Evolutionary conservation across 2,888 invertebrate species (phyloP), one percentile per base, ranked within the genome.

Genomic region (Eurytoma californica): DNA sequence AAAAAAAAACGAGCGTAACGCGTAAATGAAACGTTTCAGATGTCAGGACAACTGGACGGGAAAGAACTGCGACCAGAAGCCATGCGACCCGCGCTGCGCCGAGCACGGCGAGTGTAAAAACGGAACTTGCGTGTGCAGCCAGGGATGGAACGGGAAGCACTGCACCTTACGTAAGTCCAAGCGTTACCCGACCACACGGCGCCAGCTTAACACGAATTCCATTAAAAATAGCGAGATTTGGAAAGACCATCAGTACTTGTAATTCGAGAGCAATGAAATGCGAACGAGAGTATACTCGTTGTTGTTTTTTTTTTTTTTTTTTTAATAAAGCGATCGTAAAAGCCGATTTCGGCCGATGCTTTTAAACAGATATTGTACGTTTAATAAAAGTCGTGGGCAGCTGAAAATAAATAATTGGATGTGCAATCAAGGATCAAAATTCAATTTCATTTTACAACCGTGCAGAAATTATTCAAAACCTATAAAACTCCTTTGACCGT

Each of bases 141-240:
- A 97, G 90, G 99, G 99, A 83, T 99, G 98, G 98, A 99, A 99
- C 90, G 99, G 99, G 83, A 94, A 95, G 86, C 98, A 98, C 90
- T 99, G 99, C 92, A 98, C 98, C 80, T 91, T 98, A 87, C 97
- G 98, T 99, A 93, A 96, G 96, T 93, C 86, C 81, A 81, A 9
- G 49, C 51, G 18, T 57, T 18, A 13, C 39, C 55, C 18, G 7
- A 18, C 7, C n/a, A 16, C 55, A 55, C n/a, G 9, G 18, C 55
- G 18, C 55, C 7, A 18, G n/a, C 18, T 39, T 39, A 39, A 39
- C 39, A 39, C 39, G 39, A 39, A 39, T 39, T 39, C 39, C 18
- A n/a, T 55, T 16, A 18, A 14, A 55, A 55, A 28, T 24, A 16
- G 24, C 12, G 58, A 14, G 60, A 20, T 18, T 60, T 13, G 13